Evolutionary conservation across 2,113 vertebrate genomes (phyloP).

Genomic region (Lontra canadensis): DNA sequence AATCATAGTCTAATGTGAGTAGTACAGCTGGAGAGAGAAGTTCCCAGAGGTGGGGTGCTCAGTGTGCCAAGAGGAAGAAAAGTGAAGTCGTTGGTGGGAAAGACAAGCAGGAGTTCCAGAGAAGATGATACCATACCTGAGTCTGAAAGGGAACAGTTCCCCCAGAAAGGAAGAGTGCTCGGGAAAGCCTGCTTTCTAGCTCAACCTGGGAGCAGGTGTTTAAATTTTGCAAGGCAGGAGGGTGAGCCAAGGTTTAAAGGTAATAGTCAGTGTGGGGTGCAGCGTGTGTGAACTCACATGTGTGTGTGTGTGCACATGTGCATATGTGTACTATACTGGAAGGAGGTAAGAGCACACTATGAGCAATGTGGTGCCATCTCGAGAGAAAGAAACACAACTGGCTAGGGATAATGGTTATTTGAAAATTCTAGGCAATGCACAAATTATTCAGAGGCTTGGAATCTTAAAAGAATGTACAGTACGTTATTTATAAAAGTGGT

Average conservation of each 20-base stretch:
- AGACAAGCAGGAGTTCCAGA: neutral
- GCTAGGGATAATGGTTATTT: neutral
- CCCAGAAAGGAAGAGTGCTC: neutral
- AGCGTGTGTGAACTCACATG: neutral
- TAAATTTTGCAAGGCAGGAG: neutral
- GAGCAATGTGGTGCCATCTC: neutral
- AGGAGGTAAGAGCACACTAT: neutral
- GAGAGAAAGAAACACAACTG: neutral
- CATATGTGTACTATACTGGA: rapidly evolving
- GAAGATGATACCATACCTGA: neutral
- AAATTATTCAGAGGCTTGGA: neutral
- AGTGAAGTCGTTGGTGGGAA: neutral
- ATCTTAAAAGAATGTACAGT: neutral
- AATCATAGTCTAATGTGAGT: neutral
- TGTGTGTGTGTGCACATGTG: no score
- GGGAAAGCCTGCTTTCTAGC: no score
- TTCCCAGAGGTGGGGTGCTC: neutral
- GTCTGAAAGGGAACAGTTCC: neutral
- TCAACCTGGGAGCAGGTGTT: neutral
- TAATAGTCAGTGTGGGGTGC: neutral
- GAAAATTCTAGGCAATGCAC: neutral
- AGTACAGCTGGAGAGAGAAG: neutral
- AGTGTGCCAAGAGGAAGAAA: neutral
- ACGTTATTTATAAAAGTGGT: neutral
- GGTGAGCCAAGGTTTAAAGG: neutral